Conservation (phyloP, 2,888 invertebrate genomes). For the Epinotia bilunana region DNA sequence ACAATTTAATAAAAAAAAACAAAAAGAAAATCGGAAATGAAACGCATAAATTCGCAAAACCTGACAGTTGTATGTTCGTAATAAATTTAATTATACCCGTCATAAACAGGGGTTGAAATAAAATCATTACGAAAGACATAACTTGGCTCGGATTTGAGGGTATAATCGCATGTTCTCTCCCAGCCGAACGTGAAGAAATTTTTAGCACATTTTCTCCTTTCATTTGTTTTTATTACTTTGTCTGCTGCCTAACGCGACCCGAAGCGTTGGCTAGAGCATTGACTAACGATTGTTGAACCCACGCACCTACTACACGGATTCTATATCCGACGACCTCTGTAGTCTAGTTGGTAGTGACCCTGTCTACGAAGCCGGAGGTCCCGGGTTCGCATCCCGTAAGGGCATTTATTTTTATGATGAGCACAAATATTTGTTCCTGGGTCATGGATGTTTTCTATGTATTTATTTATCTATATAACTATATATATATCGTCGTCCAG, state of each 20-base stretch:
- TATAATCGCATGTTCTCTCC: slow-evolving; percentile 17
- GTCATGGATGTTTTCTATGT: no score
- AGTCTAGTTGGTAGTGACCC: no score
- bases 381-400: no score
- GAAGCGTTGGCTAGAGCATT: background rate
- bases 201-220: slow-evolving; percentile 2
- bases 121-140: slow-evolving; percentile 40
- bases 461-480: no score
- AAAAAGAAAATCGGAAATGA: slow-evolving; percentile 68
- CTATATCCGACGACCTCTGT: no score
- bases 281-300: background rate
- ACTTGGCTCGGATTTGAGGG: slow-evolving; percentile 34
- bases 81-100: slow-evolving; percentile 74
- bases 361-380: no score
- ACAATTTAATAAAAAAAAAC: slow-evolving; percentile 52
- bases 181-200: slow-evolving; percentile 7
- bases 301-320: background rate
- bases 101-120: slow-evolving; percentile 52
- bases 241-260: background rate
- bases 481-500: no score
- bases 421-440: no score
- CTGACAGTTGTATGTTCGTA: slow-evolving; percentile 66
- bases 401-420: no score
- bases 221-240: background rate
- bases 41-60: slow-evolving; percentile 65